These are phyloP conservation scores for Jordanella pulchra DNA, from an alignment of 2,797 vertebrate species.

Conservation along the genomic window DNA sequence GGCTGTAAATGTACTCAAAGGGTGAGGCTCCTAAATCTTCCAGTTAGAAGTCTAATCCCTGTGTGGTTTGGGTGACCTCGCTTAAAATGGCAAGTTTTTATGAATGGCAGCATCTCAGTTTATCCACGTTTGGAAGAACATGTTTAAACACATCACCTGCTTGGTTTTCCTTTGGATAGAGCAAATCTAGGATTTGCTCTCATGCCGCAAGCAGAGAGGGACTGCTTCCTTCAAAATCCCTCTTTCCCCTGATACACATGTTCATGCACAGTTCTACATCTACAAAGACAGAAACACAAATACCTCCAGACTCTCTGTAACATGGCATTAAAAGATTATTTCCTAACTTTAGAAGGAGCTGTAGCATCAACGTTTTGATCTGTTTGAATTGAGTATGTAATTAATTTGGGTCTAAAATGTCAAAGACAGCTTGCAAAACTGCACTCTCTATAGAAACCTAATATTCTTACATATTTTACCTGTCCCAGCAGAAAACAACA, in stretches of 20 bases:
- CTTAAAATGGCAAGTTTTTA: slow-evolving; percentile 12
- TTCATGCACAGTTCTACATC: slow-evolving; percentile 11
- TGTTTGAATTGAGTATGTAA: slow-evolving; percentile 22
- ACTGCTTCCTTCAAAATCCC: slow-evolving; percentile 31
- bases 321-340: slow-evolving; percentile 5
- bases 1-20: slow-evolving; percentile 1
- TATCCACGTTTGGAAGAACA: slow-evolving; percentile 30
- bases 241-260: slow-evolving; percentile 1
- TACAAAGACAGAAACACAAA: slow-evolving; percentile 3
- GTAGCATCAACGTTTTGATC: slow-evolving; percentile 43
- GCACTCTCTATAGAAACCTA: background rate
- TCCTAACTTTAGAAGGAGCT: slow-evolving; percentile 15
- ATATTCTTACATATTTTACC: background rate
- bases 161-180: slow-evolving; percentile 11
- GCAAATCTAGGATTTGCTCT: slow-evolving; percentile 40
- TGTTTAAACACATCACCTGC: slow-evolving; percentile 18
- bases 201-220: slow-evolving; percentile 38
- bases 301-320: slow-evolving; percentile 2
- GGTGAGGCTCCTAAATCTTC: slow-evolving; percentile 15
- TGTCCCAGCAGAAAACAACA: background rate
- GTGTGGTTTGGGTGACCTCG: slow-evolving; percentile 1
- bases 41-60: slow-evolving; percentile 21
- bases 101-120: slow-evolving; percentile 12
- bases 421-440: slow-evolving; percentile 41
- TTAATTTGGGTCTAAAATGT: slow-evolving; percentile 39